phyloP scores from a whole-genome alignment of 2,113 vertebrate species.

The Tupaia tana region DNA sequence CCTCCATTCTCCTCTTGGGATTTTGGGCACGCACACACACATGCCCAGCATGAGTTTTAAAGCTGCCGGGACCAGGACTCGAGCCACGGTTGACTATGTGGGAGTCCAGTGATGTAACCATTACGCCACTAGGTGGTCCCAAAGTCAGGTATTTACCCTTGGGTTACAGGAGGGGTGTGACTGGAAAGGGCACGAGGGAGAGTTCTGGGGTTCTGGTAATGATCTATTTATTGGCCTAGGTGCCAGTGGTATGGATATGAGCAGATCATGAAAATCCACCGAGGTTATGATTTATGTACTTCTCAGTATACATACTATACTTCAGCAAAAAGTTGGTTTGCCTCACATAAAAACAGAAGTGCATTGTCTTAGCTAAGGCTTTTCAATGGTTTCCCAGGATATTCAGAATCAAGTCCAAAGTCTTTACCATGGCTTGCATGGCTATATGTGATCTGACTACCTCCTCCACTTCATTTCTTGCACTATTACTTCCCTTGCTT shows the following conservation, averaged over 20 bases:
- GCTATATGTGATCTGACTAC: neutral
- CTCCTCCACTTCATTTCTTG: neutral
- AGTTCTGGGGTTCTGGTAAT: neutral
- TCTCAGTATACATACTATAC: neutral
- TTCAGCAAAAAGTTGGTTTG: neutral
- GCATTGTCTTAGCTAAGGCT: neutral
- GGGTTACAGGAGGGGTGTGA: neutral
- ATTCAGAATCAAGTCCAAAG: neutral
- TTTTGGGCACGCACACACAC: too few relatives aligned
- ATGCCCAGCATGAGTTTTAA: too few relatives aligned
- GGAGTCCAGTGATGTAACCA: too few relatives aligned
- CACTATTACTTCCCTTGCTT: neutral
- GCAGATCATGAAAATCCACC: neutral
- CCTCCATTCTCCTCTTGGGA: too few relatives aligned
- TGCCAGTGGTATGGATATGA: neutral
- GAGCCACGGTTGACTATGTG: too few relatives aligned
- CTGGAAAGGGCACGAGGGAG: neutral
- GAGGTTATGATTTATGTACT: neutral
- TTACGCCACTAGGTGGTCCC: too few relatives aligned
- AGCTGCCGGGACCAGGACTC: too few relatives aligned
- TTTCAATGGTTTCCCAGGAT: neutral
- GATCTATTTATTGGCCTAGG: neutral
- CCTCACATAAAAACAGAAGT: neutral
- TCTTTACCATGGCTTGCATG: neutral
- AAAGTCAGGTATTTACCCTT: neutral